Evolutionary conservation across 2,113 vertebrate genomes (phyloP).

Genomic region (Brachionichthys hirsutus): DNA sequence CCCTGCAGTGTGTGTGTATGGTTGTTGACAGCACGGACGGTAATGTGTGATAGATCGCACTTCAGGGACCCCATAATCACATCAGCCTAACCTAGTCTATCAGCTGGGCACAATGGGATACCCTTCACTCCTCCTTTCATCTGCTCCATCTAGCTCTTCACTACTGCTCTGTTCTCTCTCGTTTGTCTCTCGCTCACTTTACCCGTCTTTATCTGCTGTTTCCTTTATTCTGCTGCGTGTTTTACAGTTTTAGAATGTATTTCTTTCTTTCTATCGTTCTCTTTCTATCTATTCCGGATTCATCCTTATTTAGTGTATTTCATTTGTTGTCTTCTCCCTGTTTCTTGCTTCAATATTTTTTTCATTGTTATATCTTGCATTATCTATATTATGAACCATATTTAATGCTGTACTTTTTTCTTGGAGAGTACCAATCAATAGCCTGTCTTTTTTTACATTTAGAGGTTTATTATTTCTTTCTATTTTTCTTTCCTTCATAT

Average conservation of each 20-base stretch:
- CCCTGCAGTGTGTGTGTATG: slow-evolving; percentile 75
- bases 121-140: slow-evolving; percentile 79
- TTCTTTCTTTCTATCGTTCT: background rate
- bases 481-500: slow-evolving; percentile 15
- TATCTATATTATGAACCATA: background rate
- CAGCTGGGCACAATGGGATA: slow-evolving; percentile 79
- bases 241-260: background rate
- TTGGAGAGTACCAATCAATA: no score
- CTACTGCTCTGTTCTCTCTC: slow-evolving; percentile 34
- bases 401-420: no score
- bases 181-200: slow-evolving; percentile 23
- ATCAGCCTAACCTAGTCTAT: slow-evolving; percentile 81
- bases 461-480: background rate
- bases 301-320: background rate
- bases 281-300: no score
- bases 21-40: slow-evolving; percentile 81
- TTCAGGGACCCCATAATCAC: slow-evolving; percentile 83
- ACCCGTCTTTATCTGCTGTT: slow-evolving; percentile 4
- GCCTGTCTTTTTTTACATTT: no score
- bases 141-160: slow-evolving; percentile 72
- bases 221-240: slow-evolving; percentile 16
- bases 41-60: slow-evolving; percentile 85
- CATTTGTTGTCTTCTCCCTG: background rate
- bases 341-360: background rate
- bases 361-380: background rate